These are phyloP conservation scores for Amphibalanus amphitrite DNA, from an alignment of 1,140 invertebrate genomes.

Conservation along the genomic window DNA sequence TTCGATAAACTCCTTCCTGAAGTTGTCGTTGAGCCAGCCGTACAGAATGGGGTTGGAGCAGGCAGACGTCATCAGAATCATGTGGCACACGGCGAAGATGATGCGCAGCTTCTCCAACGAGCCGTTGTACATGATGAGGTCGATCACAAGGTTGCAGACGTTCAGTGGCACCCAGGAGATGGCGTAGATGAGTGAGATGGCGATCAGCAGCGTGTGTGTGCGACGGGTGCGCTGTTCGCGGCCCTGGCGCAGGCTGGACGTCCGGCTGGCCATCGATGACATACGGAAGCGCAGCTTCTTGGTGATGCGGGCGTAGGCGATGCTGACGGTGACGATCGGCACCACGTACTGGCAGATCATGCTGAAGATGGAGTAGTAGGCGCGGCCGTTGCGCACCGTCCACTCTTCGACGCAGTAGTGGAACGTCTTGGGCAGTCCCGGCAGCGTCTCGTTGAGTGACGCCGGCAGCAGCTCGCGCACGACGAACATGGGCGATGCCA, in stretches of 20 bases:
- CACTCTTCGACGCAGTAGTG: constrained; percentile 59
- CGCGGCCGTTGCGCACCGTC: constrained; percentile 49
- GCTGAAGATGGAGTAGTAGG: constrained; percentile 62
- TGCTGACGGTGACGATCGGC: constrained; percentile 59
- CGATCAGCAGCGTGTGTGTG: constrained; percentile 60
- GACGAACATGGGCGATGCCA: constrained; percentile 60
- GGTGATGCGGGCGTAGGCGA: constrained; percentile 39
- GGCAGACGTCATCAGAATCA: constrained; percentile 63
- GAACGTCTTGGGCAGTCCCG: constrained; percentile 33
- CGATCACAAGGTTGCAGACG: constrained; percentile 58
- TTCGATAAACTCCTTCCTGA: constrained; percentile 37
- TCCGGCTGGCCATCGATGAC: constrained; percentile 13
- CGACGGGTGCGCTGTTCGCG: constrained; percentile 44
- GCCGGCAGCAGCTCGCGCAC: constrained; percentile 45
- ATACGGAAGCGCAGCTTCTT: constrained; percentile 35
- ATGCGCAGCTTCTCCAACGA: constrained; percentile 36
- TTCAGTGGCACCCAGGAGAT: constrained; percentile 75
- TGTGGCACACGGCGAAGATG: constrained; percentile 60
- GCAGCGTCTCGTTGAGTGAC: constrained; percentile 31
- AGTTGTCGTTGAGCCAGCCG: constrained; percentile 46
- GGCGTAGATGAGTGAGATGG: constrained; percentile 68
- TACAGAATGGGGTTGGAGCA: constrained; percentile 69
- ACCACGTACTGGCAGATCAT: constrained; percentile 66
- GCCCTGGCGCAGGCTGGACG: constrained; percentile 24
- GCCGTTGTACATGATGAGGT: constrained; percentile 40